Conservation (phyloP, 2,113 vertebrate species). For the Heteronetta atricapilla region DNA sequence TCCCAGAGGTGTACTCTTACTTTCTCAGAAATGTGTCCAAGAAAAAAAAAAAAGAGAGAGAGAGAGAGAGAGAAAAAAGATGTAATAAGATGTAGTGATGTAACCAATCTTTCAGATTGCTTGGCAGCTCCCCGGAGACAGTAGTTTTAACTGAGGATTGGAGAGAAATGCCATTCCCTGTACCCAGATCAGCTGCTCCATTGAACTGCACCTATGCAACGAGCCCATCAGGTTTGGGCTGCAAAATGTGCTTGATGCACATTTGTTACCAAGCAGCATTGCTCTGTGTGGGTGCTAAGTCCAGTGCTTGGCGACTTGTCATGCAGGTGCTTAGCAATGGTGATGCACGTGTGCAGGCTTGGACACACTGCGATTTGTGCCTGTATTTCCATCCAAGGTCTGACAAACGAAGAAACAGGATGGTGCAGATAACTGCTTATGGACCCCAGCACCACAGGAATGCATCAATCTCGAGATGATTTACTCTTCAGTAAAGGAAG, state of each 20-base stretch:
- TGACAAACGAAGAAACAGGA: not conserved
- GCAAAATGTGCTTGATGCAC: rapidly evolving
- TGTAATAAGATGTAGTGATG: not conserved
- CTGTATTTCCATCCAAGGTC: rapidly evolving
- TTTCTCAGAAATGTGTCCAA: not conserved
- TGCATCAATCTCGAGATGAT: not conserved
- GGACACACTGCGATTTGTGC: rapidly evolving
- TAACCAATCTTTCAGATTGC: not conserved
- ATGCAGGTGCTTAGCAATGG: rapidly evolving
- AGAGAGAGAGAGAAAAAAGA: no score
- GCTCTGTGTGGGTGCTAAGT: not conserved
- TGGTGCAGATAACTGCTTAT: not conserved
- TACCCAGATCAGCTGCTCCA: not conserved
- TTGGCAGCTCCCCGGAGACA: not conserved
- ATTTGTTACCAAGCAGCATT: not conserved
- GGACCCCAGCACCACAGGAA: not conserved
- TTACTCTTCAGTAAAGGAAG: not conserved
- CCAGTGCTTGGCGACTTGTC: not conserved
- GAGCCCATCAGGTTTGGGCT: not conserved
- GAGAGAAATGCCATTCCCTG: not conserved
- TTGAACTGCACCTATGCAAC: not conserved
- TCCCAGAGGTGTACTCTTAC: not conserved
- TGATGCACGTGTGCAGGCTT: not conserved
- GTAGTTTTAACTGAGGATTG: not conserved
- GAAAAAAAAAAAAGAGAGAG: not conserved